Evolutionary conservation across 2,113 vertebrate genomes (phyloP), one percentile per base, ranked within the genome.

Genomic region (Siphamia tubifer): DNA sequence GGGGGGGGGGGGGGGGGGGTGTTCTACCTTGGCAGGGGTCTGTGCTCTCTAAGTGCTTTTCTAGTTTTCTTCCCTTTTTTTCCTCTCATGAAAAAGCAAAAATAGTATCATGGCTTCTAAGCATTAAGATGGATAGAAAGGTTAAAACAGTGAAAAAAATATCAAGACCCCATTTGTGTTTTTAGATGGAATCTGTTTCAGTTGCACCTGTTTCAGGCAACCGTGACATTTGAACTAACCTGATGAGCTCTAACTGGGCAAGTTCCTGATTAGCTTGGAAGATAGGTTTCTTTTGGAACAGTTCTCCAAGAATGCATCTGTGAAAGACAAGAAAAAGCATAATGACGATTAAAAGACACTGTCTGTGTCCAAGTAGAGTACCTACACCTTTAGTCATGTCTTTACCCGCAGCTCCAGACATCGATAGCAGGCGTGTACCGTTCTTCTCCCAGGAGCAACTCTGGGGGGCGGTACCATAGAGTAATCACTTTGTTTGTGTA

Each of bases 401-500:
- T 94, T 94, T 91, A 99, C 98, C 98, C 98, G 81, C 98, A 98
- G 85, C 98, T 99, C 98, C 98, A 99, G 25, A 99, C 98, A 21
- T 99, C 98, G 21, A 99, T 99, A 64, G 98, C 97, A 0, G 97
- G 97, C 0, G 96, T 96, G 81, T 98, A 98, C 43, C 96, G 90
- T 64, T 99, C 97, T 81, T 98, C 98, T 30, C 98, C 98, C 65
- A 99, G 90, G 48, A 99, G 94, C 81, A 99, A 81, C 58, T 99
- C 98, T 0, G 98, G 98, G 34, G 98, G 98, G 11, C 98, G 95
- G 89, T 99, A 99, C 98, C 98, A 99, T 13, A 99, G 86, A 0
- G 98, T 99, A 82, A 99, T 99, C 71, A 99, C 98, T 94, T 99
- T 99, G 77, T 99, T 99, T 58, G 98, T 99, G 84, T 99, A 99